Conservation (phyloP, 2,888 invertebrate species). For the Calameuta pallipes region DNA sequence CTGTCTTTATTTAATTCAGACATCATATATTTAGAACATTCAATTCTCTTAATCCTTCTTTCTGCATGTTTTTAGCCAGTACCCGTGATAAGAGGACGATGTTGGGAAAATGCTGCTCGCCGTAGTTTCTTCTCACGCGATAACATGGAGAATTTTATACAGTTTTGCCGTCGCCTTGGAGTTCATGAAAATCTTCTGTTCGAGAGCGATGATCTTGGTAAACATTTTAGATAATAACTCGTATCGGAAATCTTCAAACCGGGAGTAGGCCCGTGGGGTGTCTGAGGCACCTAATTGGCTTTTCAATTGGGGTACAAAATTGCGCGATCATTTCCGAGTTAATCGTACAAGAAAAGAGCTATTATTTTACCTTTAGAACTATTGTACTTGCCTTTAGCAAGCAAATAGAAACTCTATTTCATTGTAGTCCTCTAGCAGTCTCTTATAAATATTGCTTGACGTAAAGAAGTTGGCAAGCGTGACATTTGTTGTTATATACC, state of each 20-base stretch:
- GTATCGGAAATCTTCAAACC: neutral
- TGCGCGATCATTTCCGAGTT: no score
- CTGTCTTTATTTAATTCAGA: neutral
- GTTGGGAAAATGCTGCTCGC: slow-evolving; percentile 85
- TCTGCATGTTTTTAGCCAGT: slow-evolving; percentile 70
- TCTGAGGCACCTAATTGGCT: no score
- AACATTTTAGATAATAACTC: slow-evolving; percentile 33
- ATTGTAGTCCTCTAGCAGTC: neutral
- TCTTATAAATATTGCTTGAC: neutral
- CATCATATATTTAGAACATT: neutral
- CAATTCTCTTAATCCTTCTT: neutral
- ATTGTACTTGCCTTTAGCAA: no score
- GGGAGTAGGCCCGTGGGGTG: no score
- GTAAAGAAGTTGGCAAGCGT: neutral
- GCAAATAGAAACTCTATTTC: neutral
- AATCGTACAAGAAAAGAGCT: no score
- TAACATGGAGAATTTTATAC: slow-evolving; percentile 90
- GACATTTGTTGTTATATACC: neutral
- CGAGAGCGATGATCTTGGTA: slow-evolving; percentile 90
- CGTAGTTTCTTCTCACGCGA: slow-evolving; percentile 90
- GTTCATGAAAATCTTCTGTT: slow-evolving; percentile 89
- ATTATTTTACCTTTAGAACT: no score
- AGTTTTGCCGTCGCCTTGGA: slow-evolving; percentile 85
- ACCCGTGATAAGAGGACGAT: slow-evolving; percentile 79
- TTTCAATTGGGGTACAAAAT: no score